Evolutionary conservation across 2,888 invertebrate genomes (phyloP), one percentile per base, ranked within the genome.

Genomic region (Bhutanitis thaidina): DNA sequence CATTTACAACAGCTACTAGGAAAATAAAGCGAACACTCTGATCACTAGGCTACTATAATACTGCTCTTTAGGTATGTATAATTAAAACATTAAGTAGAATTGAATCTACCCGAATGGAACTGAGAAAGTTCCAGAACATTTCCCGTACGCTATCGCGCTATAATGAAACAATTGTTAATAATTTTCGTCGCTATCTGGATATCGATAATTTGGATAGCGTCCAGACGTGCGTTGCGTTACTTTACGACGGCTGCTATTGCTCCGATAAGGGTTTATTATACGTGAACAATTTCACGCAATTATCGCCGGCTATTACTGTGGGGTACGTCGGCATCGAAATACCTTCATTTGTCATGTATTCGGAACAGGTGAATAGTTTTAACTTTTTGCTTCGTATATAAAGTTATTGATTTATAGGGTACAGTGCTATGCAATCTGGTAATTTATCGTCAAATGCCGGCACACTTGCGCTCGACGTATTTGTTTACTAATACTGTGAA

Each of bases 191-290:
- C 61, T 60, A 62, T 61, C 61, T 55, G 47, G 52, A 56, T 60
- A 59, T 56, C 59, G 55, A 62, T 61, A 60, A 58, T 59, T 65
- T 64, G 65, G 60, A 62, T 53, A 53, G 56, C 48, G 49, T 64
- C 64, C 62, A 62, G 46, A 37, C 45, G 36, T 41, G 40, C 51
- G 45, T 50, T 46, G 30, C 51, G 35, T 16, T 36, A 57, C 52
- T 56, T 64, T 59, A 60, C 54, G 56, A 53, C 43, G 53, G 55
- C 55, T 53, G 56, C 46, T 52, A 54, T 52, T 57, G 53, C 39
- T 40, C 53, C 54, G 61, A 61, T 61, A 61, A 58, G 54, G 58
- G 44, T 60, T 54, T 57, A 52, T 46, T 46, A 53, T 53, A 54
- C 54, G 56, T 54, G 56, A 56, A 56, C 53, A 48, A 56, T 60